A percentile compares a stretch with the other conserved stretches of the same genome.
Evolutionary conservation across 1,140 invertebrate genomes (phyloP).

Genomic region (Mylabris phalerata): DNA sequence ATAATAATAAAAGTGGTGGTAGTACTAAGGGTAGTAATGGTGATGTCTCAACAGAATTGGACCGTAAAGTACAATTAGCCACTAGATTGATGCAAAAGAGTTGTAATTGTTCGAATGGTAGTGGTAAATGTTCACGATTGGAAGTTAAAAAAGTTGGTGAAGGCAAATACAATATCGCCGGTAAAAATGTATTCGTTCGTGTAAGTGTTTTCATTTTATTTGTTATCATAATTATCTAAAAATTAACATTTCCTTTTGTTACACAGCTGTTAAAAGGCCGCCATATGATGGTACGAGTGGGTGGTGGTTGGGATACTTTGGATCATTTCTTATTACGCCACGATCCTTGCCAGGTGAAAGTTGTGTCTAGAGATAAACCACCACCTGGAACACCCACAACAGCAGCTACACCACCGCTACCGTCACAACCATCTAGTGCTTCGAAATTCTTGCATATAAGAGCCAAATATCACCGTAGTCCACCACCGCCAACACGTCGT

Average conservation of each 20-base stretch:
- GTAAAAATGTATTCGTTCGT: constrained; percentile 69
- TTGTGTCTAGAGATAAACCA: constrained; percentile 47
- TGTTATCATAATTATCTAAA: not conserved
- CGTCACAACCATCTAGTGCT: constrained; percentile 41
- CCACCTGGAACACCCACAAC: constrained; percentile 36
- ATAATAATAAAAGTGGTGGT: constrained; percentile 40
- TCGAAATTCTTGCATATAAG: constrained; percentile 60
- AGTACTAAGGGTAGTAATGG: constrained; percentile 49
- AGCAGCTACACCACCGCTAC: too few species aligned
- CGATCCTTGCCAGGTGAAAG: constrained; percentile 80
- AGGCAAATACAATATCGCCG: constrained; percentile 75
- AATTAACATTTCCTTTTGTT: constrained; percentile 9
- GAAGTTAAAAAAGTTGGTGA: constrained; percentile 73
- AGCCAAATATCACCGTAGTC: constrained; percentile 60
- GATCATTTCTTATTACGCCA: constrained; percentile 86
- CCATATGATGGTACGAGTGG: constrained; percentile 91
- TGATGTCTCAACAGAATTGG: constrained; percentile 51
- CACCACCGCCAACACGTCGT: constrained; percentile 53
- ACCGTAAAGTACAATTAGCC: constrained; percentile 63
- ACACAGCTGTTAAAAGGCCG: constrained; percentile 70
- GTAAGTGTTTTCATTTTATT: constrained; percentile 42
- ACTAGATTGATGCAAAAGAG: constrained; percentile 60
- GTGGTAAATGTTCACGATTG: constrained; percentile 63
- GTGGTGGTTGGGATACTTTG: constrained; percentile 87
- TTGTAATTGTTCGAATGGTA: constrained; percentile 60